Percentiles rank a stretch among this genome's conserved stretches.
These are phyloP conservation scores for Chamaea fasciata DNA, from an alignment of 2,113 vertebrate species.

Conservation along the genomic window DNA sequence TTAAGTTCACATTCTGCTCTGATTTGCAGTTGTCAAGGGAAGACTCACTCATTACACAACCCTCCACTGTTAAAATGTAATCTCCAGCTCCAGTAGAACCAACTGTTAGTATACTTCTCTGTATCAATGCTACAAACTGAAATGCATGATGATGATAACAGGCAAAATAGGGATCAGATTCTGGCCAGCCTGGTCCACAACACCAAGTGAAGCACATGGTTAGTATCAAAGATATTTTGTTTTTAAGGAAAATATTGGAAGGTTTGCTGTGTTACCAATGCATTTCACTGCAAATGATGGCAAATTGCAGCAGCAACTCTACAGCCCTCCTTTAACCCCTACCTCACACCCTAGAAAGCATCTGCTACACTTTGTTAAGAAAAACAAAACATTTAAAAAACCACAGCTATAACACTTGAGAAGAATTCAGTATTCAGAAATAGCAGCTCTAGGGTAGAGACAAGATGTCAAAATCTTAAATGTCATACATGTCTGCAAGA, in stretches of 20 bases:
- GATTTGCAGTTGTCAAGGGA: not conserved
- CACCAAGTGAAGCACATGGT: not conserved
- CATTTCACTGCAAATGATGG: not conserved
- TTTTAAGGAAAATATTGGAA: not conserved
- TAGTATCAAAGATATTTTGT: not conserved
- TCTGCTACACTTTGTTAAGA: not conserved
- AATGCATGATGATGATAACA: not conserved
- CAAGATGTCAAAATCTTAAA: not conserved
- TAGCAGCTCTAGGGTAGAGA: not conserved
- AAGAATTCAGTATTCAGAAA: not conserved
- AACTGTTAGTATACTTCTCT: not conserved
- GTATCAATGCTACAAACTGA: not conserved
- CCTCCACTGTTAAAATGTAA: not conserved
- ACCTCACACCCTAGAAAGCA: not conserved
- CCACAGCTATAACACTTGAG: not conserved
- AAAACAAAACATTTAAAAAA: not conserved
- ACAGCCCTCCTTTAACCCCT: not conserved
- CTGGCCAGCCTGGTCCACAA: not conserved
- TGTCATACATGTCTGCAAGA: not conserved
- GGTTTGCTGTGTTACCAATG: not conserved
- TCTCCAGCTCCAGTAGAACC: not conserved
- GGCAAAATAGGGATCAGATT: not conserved
- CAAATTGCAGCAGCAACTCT: not conserved
- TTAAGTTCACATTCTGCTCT: not conserved
- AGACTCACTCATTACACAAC: not conserved